phyloP scores from a whole-genome alignment of 2,888 invertebrate genomes.

The Caenorhabditis imperialis region DNA sequence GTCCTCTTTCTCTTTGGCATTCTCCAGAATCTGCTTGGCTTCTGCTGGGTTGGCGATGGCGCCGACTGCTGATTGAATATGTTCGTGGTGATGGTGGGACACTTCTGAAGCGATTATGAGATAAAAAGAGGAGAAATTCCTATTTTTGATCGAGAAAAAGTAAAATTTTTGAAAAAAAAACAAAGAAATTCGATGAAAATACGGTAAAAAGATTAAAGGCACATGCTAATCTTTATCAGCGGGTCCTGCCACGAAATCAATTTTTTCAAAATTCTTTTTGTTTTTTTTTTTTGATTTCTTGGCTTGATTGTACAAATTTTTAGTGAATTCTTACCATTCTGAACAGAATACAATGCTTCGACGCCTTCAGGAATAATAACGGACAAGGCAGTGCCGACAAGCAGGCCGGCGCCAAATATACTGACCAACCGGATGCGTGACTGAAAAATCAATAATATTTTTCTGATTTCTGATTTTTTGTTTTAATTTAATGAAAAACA shows the following conservation, averaged over 20 bases:
- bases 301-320: neutral
- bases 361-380: conserved; percentile 99
- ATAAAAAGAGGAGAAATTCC: too few relatives aligned
- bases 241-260: neutral
- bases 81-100: conserved; percentile 18
- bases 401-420: conserved; percentile 94
- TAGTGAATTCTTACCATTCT: conserved; percentile 42
- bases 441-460: conserved; percentile 81
- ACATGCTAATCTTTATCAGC: too few relatives aligned
- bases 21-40: conserved; percentile 62
- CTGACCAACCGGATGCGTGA: conserved; percentile 93
- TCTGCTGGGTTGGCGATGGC: conserved; percentile 53
- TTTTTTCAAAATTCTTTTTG: neutral
- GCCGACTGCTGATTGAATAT: conserved; percentile 18
- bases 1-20: conserved; percentile 51
- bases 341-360: conserved; percentile 80
- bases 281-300: neutral
- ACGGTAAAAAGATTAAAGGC: too few relatives aligned
- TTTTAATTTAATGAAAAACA: too few relatives aligned
- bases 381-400: conserved; percentile 96
- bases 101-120: too few relatives aligned
- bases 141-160: too few relatives aligned
- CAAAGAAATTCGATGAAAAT: too few relatives aligned
- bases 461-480: too few relatives aligned
- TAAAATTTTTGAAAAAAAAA: too few relatives aligned